Conservation (phyloP, 2,113 vertebrate genomes). For the Acinonyx jubatus region DNA sequence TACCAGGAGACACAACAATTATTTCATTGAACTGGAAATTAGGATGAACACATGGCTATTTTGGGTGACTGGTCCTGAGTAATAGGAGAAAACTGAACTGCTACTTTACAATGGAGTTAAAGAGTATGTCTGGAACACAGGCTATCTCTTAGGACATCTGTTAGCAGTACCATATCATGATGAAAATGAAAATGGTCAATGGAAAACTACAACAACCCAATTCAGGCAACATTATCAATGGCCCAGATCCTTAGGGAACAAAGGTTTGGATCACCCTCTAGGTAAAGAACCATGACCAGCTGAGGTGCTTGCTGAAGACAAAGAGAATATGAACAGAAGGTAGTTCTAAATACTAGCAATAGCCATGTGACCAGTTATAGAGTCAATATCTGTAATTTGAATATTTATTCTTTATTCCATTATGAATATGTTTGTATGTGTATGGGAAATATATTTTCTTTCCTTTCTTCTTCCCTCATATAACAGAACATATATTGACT, state of each 20-base stretch:
- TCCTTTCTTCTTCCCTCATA: neutral
- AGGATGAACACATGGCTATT: neutral
- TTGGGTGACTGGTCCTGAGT: neutral
- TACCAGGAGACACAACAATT: neutral
- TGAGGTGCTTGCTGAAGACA: neutral
- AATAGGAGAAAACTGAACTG: neutral
- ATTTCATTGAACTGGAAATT: neutral
- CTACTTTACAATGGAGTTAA: neutral
- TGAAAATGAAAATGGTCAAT: neutral
- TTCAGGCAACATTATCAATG: neutral
- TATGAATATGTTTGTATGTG: neutral
- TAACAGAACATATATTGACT: neutral
- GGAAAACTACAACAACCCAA: neutral
- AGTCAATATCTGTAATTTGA: neutral
- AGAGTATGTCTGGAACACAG: neutral
- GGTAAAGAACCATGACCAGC: neutral
- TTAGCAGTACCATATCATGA: neutral
- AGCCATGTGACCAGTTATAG: neutral
- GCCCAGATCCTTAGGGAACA: neutral
- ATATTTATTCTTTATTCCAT: neutral
- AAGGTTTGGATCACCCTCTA: neutral
- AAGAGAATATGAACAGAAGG: neutral
- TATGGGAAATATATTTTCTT: neutral
- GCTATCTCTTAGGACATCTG: neutral
- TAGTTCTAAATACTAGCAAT: neutral